A percentile compares a stretch with the other conserved stretches of the same genome.
These are phyloP conservation scores for Apolygus lucorum DNA, from an alignment of 1,140 invertebrate genomes.

Conservation along the genomic window DNA sequence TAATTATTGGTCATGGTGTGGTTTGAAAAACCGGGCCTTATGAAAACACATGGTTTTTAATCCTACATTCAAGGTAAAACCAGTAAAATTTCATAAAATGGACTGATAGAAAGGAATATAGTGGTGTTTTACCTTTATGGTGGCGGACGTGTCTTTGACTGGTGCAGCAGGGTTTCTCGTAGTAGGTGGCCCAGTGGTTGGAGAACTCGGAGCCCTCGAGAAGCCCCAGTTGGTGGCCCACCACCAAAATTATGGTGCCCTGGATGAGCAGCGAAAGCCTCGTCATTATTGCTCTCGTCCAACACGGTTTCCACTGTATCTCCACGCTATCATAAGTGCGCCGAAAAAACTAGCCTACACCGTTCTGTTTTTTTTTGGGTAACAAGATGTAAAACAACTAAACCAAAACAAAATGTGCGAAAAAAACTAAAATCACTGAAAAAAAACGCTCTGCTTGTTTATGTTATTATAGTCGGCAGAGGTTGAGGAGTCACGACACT, in stretches of 20 bases:
- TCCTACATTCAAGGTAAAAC: too few relatives aligned
- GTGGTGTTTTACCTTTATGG: constrained; percentile 36
- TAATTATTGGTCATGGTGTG: too few relatives aligned
- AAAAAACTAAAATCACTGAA: too few relatives aligned
- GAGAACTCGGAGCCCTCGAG: constrained; percentile 22
- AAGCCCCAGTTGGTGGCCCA: constrained; percentile 17
- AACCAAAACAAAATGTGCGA: too few relatives aligned
- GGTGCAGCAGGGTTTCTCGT: constrained; percentile 33
- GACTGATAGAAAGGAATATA: too few relatives aligned
- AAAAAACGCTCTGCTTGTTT: not conserved
- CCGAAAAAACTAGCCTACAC: not conserved
- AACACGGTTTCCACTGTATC: not conserved
- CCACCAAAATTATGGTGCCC: constrained; percentile 13
- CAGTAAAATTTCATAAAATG: too few relatives aligned
- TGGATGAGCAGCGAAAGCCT: constrained; percentile 20
- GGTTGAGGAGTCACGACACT: not conserved
- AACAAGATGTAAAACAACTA: too few relatives aligned
- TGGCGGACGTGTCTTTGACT: constrained; percentile 31
- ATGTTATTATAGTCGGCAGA: too few relatives aligned
- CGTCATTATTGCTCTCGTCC: constrained; percentile 16
- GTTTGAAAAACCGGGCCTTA: too few relatives aligned
- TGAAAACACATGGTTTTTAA: too few relatives aligned
- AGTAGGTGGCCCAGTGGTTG: constrained; percentile 32
- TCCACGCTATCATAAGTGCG: not conserved
- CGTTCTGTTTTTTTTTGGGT: too few relatives aligned